Evolutionary conservation across 2,113 vertebrate genomes (phyloP).

Genomic region (Calidris pygmaea): DNA sequence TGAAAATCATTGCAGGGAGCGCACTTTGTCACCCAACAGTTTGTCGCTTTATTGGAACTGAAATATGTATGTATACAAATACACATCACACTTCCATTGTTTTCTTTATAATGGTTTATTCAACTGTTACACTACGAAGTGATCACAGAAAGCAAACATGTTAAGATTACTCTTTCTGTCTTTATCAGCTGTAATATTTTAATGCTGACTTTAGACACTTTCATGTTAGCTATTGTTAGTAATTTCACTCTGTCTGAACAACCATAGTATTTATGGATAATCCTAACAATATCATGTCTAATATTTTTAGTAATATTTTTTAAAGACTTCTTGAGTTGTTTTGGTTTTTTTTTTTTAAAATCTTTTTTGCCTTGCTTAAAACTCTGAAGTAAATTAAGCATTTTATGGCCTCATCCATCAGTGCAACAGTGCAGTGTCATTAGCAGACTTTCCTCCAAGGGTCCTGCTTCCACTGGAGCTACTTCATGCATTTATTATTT

Average conservation of each 20-base stretch:
- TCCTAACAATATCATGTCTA: not conserved
- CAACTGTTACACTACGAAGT: not conserved
- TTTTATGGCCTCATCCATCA: not conserved
- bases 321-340: not conserved
- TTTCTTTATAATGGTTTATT: not conserved
- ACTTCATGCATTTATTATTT: not conserved
- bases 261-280: not conserved
- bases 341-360: not conserved
- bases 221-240: not conserved
- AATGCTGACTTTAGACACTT: not conserved
- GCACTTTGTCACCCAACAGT: not conserved
- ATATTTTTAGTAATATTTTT: not conserved
- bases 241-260: not conserved
- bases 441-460: not conserved
- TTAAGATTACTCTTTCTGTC: not conserved
- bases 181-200: not conserved
- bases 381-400: not conserved
- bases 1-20: not conserved
- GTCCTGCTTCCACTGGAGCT: not conserved
- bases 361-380: not conserved
- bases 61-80: not conserved
- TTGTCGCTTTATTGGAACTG: not conserved
- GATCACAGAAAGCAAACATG: not conserved
- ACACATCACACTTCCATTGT: not conserved
- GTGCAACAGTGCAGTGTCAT: not conserved